Evolutionary conservation across 2,797 vertebrate genomes (phyloP), one percentile per base, ranked within the genome.

Genomic region (Arnoldichthys spilopterus): DNA sequence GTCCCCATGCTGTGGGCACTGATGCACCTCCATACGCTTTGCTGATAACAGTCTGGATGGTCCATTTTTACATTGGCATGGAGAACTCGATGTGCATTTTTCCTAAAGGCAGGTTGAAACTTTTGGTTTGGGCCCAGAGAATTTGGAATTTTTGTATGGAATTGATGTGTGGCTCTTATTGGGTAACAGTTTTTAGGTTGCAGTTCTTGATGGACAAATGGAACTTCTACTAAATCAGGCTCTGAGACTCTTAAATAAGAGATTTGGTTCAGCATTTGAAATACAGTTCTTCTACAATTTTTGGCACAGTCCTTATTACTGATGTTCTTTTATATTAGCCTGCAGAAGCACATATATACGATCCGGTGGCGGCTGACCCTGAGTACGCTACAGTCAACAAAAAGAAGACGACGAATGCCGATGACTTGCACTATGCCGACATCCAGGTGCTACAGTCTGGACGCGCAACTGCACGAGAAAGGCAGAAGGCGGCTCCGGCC

Each of bases 391-490:
- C 59, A 63, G 78, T 85, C 24, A 86, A 83, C 26, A 88, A 87
- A 75, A 85, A 68, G 22, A 81, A 18, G 20, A 73, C 58, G 40
- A 51, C 64, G 16, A 73, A 80, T 1, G 76, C 82, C 2, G 63
- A 81, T 6, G 51, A 4, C 5, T 11, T 89, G 26, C 87, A 87
- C 59, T 89, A 89, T 16, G 87, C 84, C 1, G 85, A 89, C 4
- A 64, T 89, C 62, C 82, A 86, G 76, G 85, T 88, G 63, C 66
- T 88, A 5, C 86, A 82, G 58, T 63, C 76, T 6, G 79, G 26
- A 47, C 26, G 58, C 40, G 11, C 34, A 0, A 22, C 58, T 77
- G 43, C 63, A 24, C 71, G 56, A 58, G 70, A 26, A 74, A 61
- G 69, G 37, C 77, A 51, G 59, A 80, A 6, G 45, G 64, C 59